Evolutionary conservation across 2,888 invertebrate genomes (phyloP), one percentile per base, ranked within the genome.

Genomic region (Latrodectus elegans): DNA sequence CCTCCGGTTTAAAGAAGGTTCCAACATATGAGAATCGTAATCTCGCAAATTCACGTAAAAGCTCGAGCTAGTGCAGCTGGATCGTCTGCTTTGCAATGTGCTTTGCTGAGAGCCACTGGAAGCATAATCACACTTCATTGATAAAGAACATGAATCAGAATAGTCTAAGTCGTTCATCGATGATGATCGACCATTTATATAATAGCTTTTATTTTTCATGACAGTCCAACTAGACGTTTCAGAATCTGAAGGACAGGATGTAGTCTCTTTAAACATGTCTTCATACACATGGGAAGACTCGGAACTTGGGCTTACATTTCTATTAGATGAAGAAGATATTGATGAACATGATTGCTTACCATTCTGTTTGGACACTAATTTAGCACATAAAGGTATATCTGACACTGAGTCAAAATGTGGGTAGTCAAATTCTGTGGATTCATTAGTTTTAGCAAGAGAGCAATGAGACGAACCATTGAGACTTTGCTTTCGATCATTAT

Each of bases 251-350:
- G 82, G 82, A 49, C 87, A 77, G 0, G 87, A 82, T 65, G 80
- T 75, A 6, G 81, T 81, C 67, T 86, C 86, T 76, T 86, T 86
- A 38, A 86, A 86, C 86, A 86, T 86, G 65, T 86, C 86, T 72
- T 86, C 86, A 17, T 86, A 86, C 2, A 86, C 86, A 73, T 86
- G 86, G 0, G 86, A 86, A n/a, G 79, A 64, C 10, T 65, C 80
- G 9, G 79, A 79, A 14, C 86, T 71, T 14, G 77, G 81, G 11
- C 86, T 86, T 22, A 26, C 51, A 55, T 70, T 67, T 60, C 81
- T 71, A 12, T 77, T 72, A 1, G 71, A 74, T n/a, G 71, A 72
- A 3, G 76, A 65, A 12, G 76, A 75, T 67, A 84, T 22, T 0
- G 86, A 81, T 6, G 65, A 60, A 6, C 70, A 71, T 0, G 75